A percentile compares a stretch with the other conserved stretches of the same genome.
Conservation (phyloP, 2,888 invertebrate species). For the Apodemia mormo region DNA sequence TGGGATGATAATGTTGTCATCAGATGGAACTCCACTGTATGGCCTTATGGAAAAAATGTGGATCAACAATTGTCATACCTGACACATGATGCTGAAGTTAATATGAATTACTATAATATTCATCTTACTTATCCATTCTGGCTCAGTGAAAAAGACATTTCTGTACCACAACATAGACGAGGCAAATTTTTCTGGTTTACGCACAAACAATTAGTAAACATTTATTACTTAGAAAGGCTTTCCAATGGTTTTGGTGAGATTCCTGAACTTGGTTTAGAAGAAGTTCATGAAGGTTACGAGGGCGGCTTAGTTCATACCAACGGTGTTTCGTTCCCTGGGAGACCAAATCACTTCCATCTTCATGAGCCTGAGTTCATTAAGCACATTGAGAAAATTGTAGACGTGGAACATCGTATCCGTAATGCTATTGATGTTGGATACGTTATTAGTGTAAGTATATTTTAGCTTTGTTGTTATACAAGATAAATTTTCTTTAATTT, state of each 20-base stretch:
- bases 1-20: slow-evolving; percentile 79
- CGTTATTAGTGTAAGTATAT: slow-evolving; percentile 26
- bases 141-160: neutral
- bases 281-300: slow-evolving; percentile 1
- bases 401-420: slow-evolving; percentile 27
- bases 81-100: neutral
- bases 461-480: too few species aligned
- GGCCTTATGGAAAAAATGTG: slow-evolving; percentile 72
- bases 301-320: slow-evolving; percentile 24
- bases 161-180: neutral
- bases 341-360: slow-evolving; percentile 36
- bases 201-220: neutral
- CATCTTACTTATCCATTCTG: neutral
- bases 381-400: slow-evolving; percentile 24
- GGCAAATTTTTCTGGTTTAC: slow-evolving; percentile 5
- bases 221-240: slow-evolving; percentile 3
- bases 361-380: slow-evolving; percentile 19
- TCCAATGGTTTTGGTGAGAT: slow-evolving; percentile 4
- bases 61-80: slow-evolving; percentile 49
- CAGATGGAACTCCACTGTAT: slow-evolving; percentile 83
- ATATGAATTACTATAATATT: neutral
- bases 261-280: neutral
- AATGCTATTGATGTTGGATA: slow-evolving; percentile 31
- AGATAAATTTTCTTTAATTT: too few species aligned
- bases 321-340: slow-evolving; percentile 36